Evolutionary conservation across 2,888 invertebrate species (phyloP).

Genomic region (Agonopterix subpropinquella): DNA sequence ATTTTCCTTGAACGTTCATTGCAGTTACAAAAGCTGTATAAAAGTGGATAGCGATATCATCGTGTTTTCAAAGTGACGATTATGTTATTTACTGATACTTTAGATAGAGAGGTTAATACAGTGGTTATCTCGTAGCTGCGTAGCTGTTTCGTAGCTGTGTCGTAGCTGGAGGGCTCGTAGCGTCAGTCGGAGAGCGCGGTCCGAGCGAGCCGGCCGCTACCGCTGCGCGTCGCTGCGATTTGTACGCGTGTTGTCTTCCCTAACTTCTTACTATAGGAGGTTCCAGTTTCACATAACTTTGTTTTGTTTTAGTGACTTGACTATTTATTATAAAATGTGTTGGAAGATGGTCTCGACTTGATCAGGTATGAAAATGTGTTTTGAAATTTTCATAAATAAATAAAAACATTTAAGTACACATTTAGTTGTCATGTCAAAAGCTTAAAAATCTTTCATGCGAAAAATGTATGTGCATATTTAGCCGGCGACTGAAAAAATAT

Average conservation of each 20-base stretch:
- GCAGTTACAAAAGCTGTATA: too few relatives aligned
- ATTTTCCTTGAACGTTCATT: too few relatives aligned
- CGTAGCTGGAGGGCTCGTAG: constrained; percentile 41
- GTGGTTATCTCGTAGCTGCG: constrained; percentile 3
- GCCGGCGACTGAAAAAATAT: constrained; percentile 4
- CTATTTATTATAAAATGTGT: too few relatives aligned
- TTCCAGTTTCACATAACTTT: constrained; percentile 15
- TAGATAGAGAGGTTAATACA: not conserved
- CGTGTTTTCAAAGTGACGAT: constrained; percentile 2
- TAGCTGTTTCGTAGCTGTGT: constrained; percentile 20
- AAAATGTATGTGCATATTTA: too few relatives aligned
- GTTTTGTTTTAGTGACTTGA: not conserved
- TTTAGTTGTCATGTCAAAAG: too few relatives aligned
- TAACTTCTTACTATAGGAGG: constrained; percentile 22
- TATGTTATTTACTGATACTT: not conserved
- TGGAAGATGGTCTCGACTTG: too few relatives aligned
- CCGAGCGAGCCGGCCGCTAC: constrained; percentile 50
- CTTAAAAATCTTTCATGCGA: too few relatives aligned
- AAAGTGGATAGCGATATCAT: not conserved
- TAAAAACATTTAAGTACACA: too few relatives aligned
- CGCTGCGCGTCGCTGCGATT: constrained; percentile 14
- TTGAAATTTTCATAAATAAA: too few relatives aligned
- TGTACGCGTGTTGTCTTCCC: constrained; percentile 24
- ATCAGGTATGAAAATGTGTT: too few relatives aligned
- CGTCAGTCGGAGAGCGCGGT: constrained; percentile 56